Conservation (phyloP, 2,888 invertebrate genomes). For the Drosophila pseudotakahashii region DNA sequence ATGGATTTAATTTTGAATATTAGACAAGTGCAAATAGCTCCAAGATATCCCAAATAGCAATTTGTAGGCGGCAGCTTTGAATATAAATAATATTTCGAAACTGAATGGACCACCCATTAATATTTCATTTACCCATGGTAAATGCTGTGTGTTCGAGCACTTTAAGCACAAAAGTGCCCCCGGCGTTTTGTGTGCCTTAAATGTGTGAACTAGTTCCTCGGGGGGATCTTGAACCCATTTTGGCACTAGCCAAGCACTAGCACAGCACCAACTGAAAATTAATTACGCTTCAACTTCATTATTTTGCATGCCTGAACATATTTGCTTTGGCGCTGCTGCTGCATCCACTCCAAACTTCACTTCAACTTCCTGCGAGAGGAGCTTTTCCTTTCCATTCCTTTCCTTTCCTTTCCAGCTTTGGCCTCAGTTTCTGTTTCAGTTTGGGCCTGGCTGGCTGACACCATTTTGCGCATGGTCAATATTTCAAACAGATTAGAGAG, state of each 20-base stretch:
- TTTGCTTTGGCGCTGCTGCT: conserved; percentile 36
- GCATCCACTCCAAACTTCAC: not conserved
- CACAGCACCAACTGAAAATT: conserved; percentile 64
- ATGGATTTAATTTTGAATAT: conserved; percentile 3
- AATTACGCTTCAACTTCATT: conserved; percentile 78
- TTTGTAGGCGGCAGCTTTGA: not conserved
- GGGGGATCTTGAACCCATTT: conserved; percentile 29
- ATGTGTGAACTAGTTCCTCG: conserved; percentile 10
- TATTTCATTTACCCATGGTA: not conserved
- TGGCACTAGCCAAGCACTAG: conserved; percentile 4
- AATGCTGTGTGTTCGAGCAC: not conserved
- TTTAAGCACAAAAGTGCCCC: not conserved
- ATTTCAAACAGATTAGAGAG: conserved; percentile 77
- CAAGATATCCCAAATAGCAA: not conserved
- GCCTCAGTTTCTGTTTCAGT: conserved; percentile 7
- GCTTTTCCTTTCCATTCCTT: conserved; percentile 10
- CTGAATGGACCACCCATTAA: not conserved
- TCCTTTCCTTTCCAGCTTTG: not conserved
- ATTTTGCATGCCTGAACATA: conserved; percentile 75
- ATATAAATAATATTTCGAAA: not conserved
- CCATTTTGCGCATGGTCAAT: conserved; percentile 76
- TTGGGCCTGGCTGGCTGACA: conserved; percentile 57
- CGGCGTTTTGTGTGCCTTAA: not conserved
- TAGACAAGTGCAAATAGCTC: not conserved
- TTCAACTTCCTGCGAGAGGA: not conserved